phyloP scores from a whole-genome alignment of 64 coral and sea anemone species.

The Actinia tenebrosa region DNA sequence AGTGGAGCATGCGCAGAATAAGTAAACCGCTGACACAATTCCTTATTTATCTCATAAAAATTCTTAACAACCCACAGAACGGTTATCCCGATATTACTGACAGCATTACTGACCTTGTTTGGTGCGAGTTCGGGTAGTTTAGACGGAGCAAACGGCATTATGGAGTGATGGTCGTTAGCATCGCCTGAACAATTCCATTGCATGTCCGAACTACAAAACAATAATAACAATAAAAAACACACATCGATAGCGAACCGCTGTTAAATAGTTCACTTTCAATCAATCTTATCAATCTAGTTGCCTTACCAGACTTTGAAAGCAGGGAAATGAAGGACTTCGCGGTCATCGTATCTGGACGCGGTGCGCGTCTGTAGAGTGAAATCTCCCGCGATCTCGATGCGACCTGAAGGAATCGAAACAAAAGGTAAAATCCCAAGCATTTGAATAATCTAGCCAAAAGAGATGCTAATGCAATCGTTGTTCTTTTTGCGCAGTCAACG shows the following conservation, averaged over 20 bases:
- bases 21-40: no score
- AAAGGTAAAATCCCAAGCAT: background rate
- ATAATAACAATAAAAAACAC: background rate
- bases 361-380: conserved; percentile 88
- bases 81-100: background rate
- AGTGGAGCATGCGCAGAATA: no score
- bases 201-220: conserved; percentile 62
- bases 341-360: conserved; percentile 94
- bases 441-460: background rate
- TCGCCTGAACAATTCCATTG: conserved; percentile 82
- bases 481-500: no score
- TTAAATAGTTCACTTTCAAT: no score
- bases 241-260: no score
- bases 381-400: conserved; percentile 85
- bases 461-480: no score
- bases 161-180: conserved; percentile 80
- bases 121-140: conserved; percentile 91
- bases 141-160: conserved; percentile 75
- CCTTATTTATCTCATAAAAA: no score
- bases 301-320: conserved; percentile 76
- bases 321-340: conserved; percentile 86
- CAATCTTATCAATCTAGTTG: background rate
- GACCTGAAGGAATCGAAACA: conserved; percentile 28
- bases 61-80: no score
- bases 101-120: conserved; percentile 41